Percentiles rank a stretch among this genome's conserved stretches.
phyloP scores from a whole-genome alignment of 2,113 vertebrate genomes.

The Nerophis lumbriciformis region DNA sequence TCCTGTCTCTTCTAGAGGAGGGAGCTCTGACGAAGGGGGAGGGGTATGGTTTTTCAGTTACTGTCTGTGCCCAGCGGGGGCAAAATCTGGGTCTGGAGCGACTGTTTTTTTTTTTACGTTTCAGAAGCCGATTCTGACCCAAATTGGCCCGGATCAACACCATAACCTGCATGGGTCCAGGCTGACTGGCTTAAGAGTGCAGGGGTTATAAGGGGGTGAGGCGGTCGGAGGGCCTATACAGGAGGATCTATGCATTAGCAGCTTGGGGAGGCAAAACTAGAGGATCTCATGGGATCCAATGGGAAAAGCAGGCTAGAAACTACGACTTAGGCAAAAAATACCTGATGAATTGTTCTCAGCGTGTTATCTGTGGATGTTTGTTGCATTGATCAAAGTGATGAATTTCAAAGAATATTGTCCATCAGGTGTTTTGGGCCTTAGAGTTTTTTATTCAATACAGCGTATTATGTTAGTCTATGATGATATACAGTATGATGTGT shows the following conservation, averaged over 20 bases:
- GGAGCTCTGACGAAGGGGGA: conserved; percentile 63
- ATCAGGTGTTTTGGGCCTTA: conserved; percentile 59
- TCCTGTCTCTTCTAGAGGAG: conserved; percentile 66
- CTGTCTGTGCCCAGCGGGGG: conserved; percentile 43
- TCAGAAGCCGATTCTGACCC: conserved; percentile 32
- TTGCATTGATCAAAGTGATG: background rate
- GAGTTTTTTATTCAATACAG: background rate
- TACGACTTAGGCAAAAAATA: conserved; percentile 49
- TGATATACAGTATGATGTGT: conserved; percentile 35
- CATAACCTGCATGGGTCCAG: conserved; percentile 57
- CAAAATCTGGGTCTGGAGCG: conserved; percentile 60
- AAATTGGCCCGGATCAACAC: conserved; percentile 55
- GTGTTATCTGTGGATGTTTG: background rate
- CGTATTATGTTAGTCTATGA: conserved; percentile 22
- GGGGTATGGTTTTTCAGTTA: conserved; percentile 66
- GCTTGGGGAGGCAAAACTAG: conserved; percentile 42
- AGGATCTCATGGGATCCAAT: conserved; percentile 35
- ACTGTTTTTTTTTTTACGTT: conserved; percentile 22
- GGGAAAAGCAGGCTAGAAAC: conserved; percentile 24
- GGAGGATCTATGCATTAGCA: conserved; percentile 49
- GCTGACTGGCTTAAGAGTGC: conserved; percentile 48
- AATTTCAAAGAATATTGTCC: background rate
- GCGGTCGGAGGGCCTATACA: conserved; percentile 32
- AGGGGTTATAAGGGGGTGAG: conserved; percentile 33
- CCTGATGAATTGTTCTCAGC: conserved; percentile 33